Base-by-base conservation (phyloP, 2,797 vertebrate genomes). In the Benthosema pterotum region DNA sequence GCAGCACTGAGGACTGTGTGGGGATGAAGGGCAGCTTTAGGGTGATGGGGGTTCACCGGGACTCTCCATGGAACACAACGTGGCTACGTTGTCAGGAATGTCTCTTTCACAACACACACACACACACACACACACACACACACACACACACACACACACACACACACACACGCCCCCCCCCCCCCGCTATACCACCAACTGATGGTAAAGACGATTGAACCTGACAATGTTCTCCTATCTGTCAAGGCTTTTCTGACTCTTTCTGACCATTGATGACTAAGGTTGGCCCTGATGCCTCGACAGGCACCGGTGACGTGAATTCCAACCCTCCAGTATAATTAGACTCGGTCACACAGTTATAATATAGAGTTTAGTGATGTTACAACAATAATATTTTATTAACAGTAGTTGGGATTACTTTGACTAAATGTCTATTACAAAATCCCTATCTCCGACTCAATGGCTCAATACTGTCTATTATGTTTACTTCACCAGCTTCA, bases 201-300 rank as follows among this genome's bases (percentile, higher is more conserved):
- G 48, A 51, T 56, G 25, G 15, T 38, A 61, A 48, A 62, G 22
- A 2, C 45, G 70, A 76, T 78, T 63, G 14, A 53, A 79, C 38
- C 42, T 65, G 55, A 79, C 77, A 83, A 18, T 17, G 12, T 75
- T 78, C 74, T 78, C 72, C 72, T 52, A 79, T 75, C 46, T 60
- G 57, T 63, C 65, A 42, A 32, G 64, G 16, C 6, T 70, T 74
- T 75, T 69, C 22, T 57, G 59, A 63, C 52, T 66, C 68, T 16
- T 3, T 59, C 50, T 71, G 69, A 75, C 70, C 49, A 67, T 53
- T 80, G 65, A 63, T 56, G 19, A 3, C 52, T 56, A 54, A n/a
- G 56, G 48, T 65, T 60, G 47, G 22, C 19, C 28, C 15, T 60
- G 52, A 42, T 62, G 54, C 52, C 75, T 22, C 55, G 6, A 32